Conservation (phyloP, 2,113 vertebrate species). For the Oncorhynchus masou region DNA sequence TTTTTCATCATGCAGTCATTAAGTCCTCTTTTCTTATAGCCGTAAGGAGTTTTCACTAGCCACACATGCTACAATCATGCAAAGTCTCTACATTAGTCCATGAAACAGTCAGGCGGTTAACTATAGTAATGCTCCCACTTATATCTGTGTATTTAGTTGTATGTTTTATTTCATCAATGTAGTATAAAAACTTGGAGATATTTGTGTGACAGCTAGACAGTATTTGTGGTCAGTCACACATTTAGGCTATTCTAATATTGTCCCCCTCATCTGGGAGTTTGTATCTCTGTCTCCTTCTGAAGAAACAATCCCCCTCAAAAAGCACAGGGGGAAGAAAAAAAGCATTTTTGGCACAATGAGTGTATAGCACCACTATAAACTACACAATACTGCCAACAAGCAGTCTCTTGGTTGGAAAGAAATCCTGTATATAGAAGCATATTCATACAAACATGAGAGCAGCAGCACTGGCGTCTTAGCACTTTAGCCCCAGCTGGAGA, state of each 20-base stretch:
- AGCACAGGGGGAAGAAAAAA: slow-evolving; percentile 26
- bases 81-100: slow-evolving; percentile 16
- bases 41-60: background rate
- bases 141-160: slow-evolving; percentile 1
- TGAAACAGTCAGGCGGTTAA: slow-evolving; percentile 14
- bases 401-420: slow-evolving; percentile 36
- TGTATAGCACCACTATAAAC: slow-evolving; percentile 53
- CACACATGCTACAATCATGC: background rate
- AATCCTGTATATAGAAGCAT: slow-evolving; percentile 32
- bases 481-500: slow-evolving; percentile 45
- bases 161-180: slow-evolving; percentile 22
- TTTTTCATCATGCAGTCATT: background rate
- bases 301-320: slow-evolving; percentile 31
- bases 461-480: slow-evolving; percentile 50
- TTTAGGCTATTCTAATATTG: slow-evolving; percentile 32
- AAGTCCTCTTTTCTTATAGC: background rate
- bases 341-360: slow-evolving; percentile 58
- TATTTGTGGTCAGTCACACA: slow-evolving; percentile 22
- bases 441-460: slow-evolving; percentile 42
- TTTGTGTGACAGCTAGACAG: slow-evolving; percentile 9
- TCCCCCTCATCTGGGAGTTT: slow-evolving; percentile 15
- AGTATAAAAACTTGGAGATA: slow-evolving; percentile 18
- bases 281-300: slow-evolving; percentile 21
- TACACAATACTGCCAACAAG: slow-evolving; percentile 36
- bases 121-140: slow-evolving; percentile 31